Conservation (phyloP, 2,113 vertebrate genomes). For the Corythoichthys intestinalis region DNA sequence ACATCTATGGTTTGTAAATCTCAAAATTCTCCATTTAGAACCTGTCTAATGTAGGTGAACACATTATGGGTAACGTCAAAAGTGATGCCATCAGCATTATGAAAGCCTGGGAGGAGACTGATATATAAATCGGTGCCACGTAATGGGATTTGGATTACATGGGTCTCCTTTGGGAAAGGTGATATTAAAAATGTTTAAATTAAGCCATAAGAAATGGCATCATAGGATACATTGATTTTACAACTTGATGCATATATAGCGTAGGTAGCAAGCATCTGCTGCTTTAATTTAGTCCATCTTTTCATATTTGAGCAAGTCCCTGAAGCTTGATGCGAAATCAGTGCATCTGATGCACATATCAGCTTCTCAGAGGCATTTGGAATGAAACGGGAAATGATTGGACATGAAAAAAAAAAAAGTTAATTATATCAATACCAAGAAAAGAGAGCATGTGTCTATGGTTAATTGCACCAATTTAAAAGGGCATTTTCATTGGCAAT, state of each 20-base stretch:
- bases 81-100: conserved; percentile 8
- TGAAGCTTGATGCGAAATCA: neutral
- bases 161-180: neutral
- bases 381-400: conserved; percentile 1
- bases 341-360: neutral
- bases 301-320: conserved; percentile 1
- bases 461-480: neutral
- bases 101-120: neutral
- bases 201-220: conserved; percentile 14
- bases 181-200: neutral
- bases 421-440: neutral
- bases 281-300: neutral
- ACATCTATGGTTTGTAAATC: conserved; percentile 2
- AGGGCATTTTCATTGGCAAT: neutral
- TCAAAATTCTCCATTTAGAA: conserved; percentile 1
- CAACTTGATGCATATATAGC: neutral
- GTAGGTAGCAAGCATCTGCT: conserved; percentile 1
- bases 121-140: neutral
- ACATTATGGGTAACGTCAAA: neutral
- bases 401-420: conserved; percentile 6
- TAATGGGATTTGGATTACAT: neutral
- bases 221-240: neutral
- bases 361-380: neutral
- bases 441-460: neutral
- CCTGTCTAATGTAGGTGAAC: neutral